phyloP scores from a whole-genome alignment of 2,113 vertebrate genomes.

The Megaceryle maxima region DNA sequence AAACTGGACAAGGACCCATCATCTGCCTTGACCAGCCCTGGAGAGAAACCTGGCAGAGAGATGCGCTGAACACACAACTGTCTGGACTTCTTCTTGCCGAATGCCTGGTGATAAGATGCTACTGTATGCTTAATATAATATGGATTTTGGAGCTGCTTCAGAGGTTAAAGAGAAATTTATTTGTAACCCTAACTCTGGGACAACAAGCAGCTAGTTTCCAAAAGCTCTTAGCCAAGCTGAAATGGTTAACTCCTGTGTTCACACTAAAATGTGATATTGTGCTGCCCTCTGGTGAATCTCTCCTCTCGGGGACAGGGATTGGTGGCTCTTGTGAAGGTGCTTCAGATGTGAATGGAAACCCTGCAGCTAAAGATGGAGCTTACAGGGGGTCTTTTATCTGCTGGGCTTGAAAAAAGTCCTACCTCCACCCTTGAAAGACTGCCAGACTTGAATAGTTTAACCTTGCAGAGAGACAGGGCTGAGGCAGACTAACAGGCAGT shows the following conservation, averaged over 20 bases:
- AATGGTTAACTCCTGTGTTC: neutral
- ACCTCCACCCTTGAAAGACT: neutral
- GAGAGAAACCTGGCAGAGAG: neutral
- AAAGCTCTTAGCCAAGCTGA: neutral
- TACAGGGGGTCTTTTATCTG: neutral
- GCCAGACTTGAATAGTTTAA: neutral
- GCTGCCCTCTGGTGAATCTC: constrained; percentile 60
- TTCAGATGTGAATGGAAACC: neutral
- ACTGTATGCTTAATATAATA: too few species aligned
- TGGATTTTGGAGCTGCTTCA: neutral
- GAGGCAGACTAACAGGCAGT: neutral
- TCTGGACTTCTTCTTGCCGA: neutral
- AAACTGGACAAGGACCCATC: neutral
- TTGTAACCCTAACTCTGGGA: neutral
- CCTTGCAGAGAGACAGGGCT: neutral
- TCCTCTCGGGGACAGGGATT: fast-evolving
- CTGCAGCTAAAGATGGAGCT: neutral
- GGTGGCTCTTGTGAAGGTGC: neutral
- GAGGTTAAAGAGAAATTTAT: neutral
- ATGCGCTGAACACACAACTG: neutral
- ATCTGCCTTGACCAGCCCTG: neutral
- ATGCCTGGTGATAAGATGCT: neutral
- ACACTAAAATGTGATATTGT: neutral
- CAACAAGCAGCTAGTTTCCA: neutral
- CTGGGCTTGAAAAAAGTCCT: neutral